phyloP scores from a whole-genome alignment of 2,888 invertebrate genomes.

The Ligdia adustata region DNA sequence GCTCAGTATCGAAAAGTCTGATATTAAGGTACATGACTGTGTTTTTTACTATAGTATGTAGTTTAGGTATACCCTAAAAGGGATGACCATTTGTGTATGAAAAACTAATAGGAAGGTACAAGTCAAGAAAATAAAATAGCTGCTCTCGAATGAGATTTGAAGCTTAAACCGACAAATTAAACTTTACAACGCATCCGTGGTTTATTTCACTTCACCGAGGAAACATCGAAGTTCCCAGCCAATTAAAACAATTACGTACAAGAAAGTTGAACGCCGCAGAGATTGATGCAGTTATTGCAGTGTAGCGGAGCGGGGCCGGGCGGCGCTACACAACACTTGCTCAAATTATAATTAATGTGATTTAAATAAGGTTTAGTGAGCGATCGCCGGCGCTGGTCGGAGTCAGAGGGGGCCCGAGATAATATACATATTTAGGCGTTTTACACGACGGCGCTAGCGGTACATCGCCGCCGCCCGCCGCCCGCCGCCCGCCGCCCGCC shows the following conservation, averaged over 20 bases:
- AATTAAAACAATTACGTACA: constrained; percentile 36
- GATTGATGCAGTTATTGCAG: constrained; percentile 28
- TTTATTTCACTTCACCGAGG: constrained; percentile 6
- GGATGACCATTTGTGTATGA: no score
- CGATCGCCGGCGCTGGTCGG: constrained; percentile 16
- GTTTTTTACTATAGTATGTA: no score
- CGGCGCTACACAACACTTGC: no score
- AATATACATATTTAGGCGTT: constrained; percentile 36
- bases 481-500: constrained; percentile 15
- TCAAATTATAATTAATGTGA: constrained; percentile 3
- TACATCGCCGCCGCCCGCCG: constrained; percentile 14
- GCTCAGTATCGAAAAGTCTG: no score
- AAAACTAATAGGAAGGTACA: no score
- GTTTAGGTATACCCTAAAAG: no score
- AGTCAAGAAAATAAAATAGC: no score
- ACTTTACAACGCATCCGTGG: constrained; percentile 5
- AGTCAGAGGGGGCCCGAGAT: constrained; percentile 15
- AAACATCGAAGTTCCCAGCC: constrained; percentile 30
- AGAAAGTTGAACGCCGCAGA: constrained; percentile 27
- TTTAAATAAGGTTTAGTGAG: constrained; percentile 25
- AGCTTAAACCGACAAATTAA: constrained; percentile 2
- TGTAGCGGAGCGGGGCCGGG: background rate
- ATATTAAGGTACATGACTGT: no score
- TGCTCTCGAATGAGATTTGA: background rate
- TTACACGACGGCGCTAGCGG: constrained; percentile 17